These are phyloP conservation scores for Tanytarsus gracilentus DNA, from an alignment of 2,888 invertebrate species.

Conservation along the genomic window DNA sequence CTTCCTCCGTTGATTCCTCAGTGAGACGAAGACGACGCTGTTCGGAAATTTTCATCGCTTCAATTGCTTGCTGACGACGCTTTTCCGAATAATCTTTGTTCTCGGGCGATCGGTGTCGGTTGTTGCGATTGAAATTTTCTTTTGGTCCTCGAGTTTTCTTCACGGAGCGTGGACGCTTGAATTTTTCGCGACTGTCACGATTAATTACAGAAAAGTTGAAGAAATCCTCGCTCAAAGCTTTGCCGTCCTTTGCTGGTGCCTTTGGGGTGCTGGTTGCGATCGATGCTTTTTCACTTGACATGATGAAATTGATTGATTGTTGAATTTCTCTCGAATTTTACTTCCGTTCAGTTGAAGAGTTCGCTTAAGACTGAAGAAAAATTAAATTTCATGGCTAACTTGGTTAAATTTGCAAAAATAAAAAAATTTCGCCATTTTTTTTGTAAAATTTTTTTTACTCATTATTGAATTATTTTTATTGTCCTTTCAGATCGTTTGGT, in stretches of 20 bases:
- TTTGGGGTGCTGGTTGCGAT: slow-evolving; percentile 15
- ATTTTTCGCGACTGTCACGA: neutral
- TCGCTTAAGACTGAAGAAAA: neutral
- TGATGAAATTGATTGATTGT: neutral
- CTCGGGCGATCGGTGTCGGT: neutral
- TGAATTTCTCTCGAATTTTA: neutral
- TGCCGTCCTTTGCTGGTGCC: neutral
- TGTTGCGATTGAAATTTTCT: neutral
- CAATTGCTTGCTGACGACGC: slow-evolving; percentile 9
- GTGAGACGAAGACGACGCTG: slow-evolving; percentile 17
- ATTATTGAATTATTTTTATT: no score
- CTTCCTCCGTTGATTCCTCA: neutral
- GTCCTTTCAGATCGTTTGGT: slow-evolving; percentile 21
- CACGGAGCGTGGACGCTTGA: neutral
- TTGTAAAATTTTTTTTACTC: no score
- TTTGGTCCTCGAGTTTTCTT: neutral
- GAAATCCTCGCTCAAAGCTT: neutral
- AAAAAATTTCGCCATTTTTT: neutral
- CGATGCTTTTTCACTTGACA: neutral
- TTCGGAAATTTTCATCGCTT: slow-evolving; percentile 21
- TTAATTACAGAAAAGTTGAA: neutral
- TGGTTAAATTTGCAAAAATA: neutral
- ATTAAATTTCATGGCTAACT: neutral
- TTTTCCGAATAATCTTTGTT: neutral
- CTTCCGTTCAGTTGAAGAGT: neutral